Evolutionary conservation across 1,140 invertebrate genomes (phyloP).

Genomic region (Drosophila nebulosa): DNA sequence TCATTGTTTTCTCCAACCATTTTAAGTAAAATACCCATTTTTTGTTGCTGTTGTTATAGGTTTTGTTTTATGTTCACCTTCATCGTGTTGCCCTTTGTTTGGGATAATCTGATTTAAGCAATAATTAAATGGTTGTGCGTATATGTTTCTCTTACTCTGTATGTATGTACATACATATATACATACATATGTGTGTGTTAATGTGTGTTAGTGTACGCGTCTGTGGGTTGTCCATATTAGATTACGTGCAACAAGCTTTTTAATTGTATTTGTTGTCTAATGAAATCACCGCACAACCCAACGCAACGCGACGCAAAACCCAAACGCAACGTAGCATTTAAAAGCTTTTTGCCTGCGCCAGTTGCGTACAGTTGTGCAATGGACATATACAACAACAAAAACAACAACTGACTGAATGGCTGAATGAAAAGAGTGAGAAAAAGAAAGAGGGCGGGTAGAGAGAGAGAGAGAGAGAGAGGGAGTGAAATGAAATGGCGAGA

Average conservation of each 20-base stretch:
- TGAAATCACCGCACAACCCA: conserved; percentile 58
- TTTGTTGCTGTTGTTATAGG: conserved; percentile 3
- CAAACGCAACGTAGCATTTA: conserved; percentile 32
- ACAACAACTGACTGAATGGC: conserved; percentile 9
- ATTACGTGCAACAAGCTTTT: conserved; percentile 72
- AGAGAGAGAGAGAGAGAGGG: background rate
- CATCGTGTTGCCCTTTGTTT: conserved; percentile 46
- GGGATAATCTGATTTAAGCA: conserved; percentile 65
- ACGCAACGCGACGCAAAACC: conserved; percentile 12
- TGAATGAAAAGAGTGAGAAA: background rate
- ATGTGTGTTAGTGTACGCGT: conserved; percentile 13
- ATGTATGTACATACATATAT: no score
- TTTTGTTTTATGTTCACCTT: background rate
- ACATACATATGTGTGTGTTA: conserved; percentile 21
- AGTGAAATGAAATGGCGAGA: conserved; percentile 1
- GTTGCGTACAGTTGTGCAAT: conserved; percentile 29
- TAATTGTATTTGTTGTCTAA: conserved; percentile 74
- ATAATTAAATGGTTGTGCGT: conserved; percentile 58
- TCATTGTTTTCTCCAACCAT: background rate
- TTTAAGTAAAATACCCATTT: background rate
- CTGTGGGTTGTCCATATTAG: conserved; percentile 52
- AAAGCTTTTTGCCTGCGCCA: conserved; percentile 49
- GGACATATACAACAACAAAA: conserved; percentile 1
- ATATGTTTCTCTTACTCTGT: background rate
- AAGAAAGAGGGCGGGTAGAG: background rate